Conservation (phyloP, 2,888 invertebrate species). For the Athalia rosae region DNA sequence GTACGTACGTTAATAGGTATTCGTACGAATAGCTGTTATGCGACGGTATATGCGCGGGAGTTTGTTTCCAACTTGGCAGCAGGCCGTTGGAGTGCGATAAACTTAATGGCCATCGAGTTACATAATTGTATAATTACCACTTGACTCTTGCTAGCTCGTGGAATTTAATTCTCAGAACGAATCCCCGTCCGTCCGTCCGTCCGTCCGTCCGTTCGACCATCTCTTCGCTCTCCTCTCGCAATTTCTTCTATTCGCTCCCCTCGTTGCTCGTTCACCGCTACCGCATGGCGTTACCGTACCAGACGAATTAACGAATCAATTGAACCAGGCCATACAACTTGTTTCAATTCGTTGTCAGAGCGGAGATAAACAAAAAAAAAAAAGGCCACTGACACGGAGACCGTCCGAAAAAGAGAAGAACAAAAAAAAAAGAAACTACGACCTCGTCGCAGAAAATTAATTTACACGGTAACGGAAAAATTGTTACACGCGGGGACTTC, state of each 20-base stretch:
- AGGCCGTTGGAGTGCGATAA: slow-evolving; percentile 47
- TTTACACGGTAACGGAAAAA: no score
- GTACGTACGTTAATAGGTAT: not conserved
- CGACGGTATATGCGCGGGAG: not conserved
- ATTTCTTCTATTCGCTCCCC: no score
- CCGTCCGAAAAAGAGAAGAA: no score
- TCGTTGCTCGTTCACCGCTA: not conserved
- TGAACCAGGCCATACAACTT: slow-evolving; percentile 55
- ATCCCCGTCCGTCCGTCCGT: slow-evolving; percentile 6
- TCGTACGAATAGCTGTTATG: slow-evolving; percentile 18
- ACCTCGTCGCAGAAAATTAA: no score
- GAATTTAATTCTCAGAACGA: slow-evolving; percentile 56
- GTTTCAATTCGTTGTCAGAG: slow-evolving; percentile 51
- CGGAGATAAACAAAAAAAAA: no score
- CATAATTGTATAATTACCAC: slow-evolving; percentile 62
- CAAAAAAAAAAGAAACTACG: no score
- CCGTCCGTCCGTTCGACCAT: not conserved
- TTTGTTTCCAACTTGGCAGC: slow-evolving; percentile 28
- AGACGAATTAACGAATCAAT: slow-evolving; percentile 58
- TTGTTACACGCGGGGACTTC: no score
- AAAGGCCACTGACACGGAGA: no score
- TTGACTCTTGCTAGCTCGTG: slow-evolving; percentile 56
- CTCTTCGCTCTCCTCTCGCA: not conserved
- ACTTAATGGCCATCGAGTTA: slow-evolving; percentile 59
- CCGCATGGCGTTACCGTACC: not conserved